phyloP scores from a whole-genome alignment of 2,888 invertebrate species.

The Athetis lepigone region DNA sequence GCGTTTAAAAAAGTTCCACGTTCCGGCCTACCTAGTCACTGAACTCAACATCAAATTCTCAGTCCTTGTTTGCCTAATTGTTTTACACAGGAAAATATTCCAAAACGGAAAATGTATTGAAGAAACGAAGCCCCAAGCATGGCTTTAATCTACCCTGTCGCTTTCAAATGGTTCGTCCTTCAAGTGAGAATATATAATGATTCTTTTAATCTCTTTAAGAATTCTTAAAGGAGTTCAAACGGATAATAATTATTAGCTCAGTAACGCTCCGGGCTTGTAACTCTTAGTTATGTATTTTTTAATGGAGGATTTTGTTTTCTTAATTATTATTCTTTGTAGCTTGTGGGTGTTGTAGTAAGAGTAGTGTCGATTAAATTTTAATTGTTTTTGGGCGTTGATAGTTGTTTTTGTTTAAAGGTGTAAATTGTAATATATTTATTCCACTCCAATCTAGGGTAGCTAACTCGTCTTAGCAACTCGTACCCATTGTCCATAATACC shows the following conservation, averaged over 20 bases:
- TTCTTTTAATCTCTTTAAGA: conserved; percentile 87
- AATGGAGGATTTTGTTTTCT: conserved; percentile 54
- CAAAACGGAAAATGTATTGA: conserved; percentile 28
- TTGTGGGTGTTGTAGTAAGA: conserved; percentile 5
- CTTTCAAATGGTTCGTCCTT: conserved; percentile 65
- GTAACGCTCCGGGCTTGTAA: conserved; percentile 48
- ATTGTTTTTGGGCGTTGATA: background rate
- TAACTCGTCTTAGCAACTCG: no score
- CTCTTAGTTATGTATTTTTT: conserved; percentile 49
- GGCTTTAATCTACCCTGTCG: conserved; percentile 86
- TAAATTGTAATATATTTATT: background rate
- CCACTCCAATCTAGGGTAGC: no score
- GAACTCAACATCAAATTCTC: conserved; percentile 2
- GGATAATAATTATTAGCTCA: conserved; percentile 71
- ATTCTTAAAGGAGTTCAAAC: conserved; percentile 86
- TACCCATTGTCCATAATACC: no score
- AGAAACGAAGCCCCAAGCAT: conserved; percentile 71
- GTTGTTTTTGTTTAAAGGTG: background rate
- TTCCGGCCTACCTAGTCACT: background rate
- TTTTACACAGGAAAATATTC: conserved; percentile 35
- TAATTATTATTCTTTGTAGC: conserved; percentile 52
- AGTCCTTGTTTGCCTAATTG: conserved; percentile 38
- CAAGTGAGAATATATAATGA: conserved; percentile 88
- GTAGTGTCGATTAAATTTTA: background rate
- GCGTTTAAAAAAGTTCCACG: background rate